Percentiles rank a stretch among this genome's conserved stretches.
Evolutionary conservation across 2,113 vertebrate genomes (phyloP).

Genomic region (Sarotherodon lohbergeri): DNA sequence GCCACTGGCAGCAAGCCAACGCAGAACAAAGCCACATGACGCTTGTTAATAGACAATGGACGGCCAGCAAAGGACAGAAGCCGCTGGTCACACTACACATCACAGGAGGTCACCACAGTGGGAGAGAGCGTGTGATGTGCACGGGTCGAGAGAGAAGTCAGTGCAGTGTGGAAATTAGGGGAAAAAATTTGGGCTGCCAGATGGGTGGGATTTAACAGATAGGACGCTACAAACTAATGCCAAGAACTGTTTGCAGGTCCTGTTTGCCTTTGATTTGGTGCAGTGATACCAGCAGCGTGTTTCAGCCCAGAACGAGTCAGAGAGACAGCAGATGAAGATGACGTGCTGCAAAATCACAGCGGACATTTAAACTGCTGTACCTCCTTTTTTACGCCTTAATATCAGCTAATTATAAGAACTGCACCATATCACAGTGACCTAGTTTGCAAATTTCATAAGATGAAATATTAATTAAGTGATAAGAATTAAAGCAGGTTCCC

Average conservation of each 20-base stretch:
- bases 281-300: neutral
- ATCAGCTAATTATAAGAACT: neutral
- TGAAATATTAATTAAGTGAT: neutral
- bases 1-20: constrained; percentile 5
- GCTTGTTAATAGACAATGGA: constrained; percentile 30
- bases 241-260: constrained; percentile 1
- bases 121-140: constrained; percentile 9
- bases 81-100: constrained; percentile 19
- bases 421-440: neutral
- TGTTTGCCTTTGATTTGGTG: neutral
- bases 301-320: neutral
- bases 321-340: neutral
- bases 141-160: neutral
- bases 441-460: neutral
- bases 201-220: neutral
- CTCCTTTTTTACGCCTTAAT: neutral
- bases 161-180: neutral
- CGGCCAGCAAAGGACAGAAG: constrained; percentile 31
- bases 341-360: neutral
- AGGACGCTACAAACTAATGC: neutral
- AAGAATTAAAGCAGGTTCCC: neutral
- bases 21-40: constrained; percentile 18
- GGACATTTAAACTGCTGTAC: neutral
- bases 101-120: neutral
- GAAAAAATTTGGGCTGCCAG: neutral